Evolutionary conservation across 2,113 vertebrate species (phyloP), one percentile per base, ranked within the genome.

Genomic region (Mirza zaza): DNA sequence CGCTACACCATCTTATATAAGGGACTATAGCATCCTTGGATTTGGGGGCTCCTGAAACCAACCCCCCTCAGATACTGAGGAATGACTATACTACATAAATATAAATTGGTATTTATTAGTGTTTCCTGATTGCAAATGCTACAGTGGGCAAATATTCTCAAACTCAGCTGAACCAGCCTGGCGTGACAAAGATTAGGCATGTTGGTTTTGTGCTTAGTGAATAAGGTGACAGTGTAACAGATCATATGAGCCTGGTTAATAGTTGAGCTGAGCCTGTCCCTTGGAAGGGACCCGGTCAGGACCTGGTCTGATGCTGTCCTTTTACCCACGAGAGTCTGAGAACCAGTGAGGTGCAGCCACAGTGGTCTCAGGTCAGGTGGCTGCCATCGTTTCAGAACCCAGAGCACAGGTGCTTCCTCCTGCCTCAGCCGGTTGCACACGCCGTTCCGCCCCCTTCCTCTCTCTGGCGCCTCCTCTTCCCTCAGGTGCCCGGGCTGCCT

Each of bases 171-270:
- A 59, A 4, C 5, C 36, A 52, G 39, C 65, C 48, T 17, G 68
- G 32, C 0, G 0, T 52, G 23, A 5, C 50, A 14, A 20, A 85
- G 79, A 39, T 6, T 4, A 10, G 2, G 6, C 34, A 5, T 50
- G 39, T 71, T 59, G 8, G 20, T 57, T 75, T 21, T 93, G 59
- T n/a, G 1, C 34, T 45, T 71, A 8, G n/a, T 52, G 45, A 89
- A 4, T 61, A 52, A 25, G 57, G 79, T 73, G 81, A 75, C 23
- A 29, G 1, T 61, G 0, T 65, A 52, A 76, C 92, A 75, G 81
- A 27, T 91, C 39, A 32, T 18, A 8, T 77, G 96, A 89, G 61
- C 61, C 68, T 89, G 59, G 87, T 71, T 94, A 89, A 83, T 90
- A 14, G 67, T 95, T 76, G 68, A 96, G 75, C 83, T 20, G 55